Conservation (phyloP, 1,140 invertebrate species). For the Adoxophyes honmai region DNA sequence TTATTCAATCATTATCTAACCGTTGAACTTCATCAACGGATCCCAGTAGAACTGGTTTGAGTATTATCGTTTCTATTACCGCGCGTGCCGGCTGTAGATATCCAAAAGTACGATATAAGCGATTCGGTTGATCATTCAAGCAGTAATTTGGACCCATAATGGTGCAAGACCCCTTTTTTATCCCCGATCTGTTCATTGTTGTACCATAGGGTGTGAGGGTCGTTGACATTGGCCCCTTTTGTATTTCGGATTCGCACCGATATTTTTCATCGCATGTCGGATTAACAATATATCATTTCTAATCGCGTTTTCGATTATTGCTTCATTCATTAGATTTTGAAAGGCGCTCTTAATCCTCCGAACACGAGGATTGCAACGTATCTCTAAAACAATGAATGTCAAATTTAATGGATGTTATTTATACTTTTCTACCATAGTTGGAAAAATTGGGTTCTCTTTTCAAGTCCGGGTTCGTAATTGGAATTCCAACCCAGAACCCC, state of each 20-base stretch:
- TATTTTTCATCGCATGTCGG: constrained; percentile 51
- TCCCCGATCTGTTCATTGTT: constrained; percentile 58
- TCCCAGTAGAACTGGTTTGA: background rate
- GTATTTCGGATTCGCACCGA: constrained; percentile 55
- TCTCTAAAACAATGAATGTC: constrained; percentile 12
- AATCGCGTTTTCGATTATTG: constrained; percentile 42
- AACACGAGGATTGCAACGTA: constrained; percentile 23
- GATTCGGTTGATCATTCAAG: constrained; percentile 50
- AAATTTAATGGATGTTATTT: background rate
- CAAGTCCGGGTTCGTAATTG: no score
- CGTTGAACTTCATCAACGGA: constrained; percentile 2
- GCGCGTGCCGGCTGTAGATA: constrained; percentile 45
- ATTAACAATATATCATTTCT: constrained; percentile 59
- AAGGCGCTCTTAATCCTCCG: constrained; percentile 26
- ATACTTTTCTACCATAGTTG: background rate
- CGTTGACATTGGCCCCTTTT: constrained; percentile 68
- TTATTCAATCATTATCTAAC: constrained; percentile 13
- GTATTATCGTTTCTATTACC: background rate
- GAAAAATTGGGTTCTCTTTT: no score
- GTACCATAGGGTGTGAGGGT: constrained; percentile 53
- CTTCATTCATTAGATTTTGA: constrained; percentile 14
- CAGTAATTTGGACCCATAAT: constrained; percentile 59
- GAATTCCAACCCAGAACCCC: no score
- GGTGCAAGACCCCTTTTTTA: constrained; percentile 55
- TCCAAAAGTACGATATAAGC: constrained; percentile 34